phyloP scores from a whole-genome alignment of 2,797 vertebrate species.

The Lacerta agilis region DNA sequence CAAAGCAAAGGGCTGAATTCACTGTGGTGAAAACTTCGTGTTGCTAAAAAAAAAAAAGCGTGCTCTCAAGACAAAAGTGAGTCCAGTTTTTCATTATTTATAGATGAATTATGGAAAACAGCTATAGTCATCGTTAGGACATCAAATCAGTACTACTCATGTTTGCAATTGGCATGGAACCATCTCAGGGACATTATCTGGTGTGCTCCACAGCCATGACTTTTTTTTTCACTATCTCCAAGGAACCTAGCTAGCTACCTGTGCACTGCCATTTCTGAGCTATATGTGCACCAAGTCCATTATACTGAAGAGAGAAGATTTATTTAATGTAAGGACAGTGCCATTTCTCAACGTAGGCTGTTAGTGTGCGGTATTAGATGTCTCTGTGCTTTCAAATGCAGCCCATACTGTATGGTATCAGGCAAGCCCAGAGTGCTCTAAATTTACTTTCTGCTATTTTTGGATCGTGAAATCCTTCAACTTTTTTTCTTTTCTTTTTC shows the following conservation, averaged over 20 bases:
- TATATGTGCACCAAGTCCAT: conserved; percentile 39
- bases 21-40: conserved; percentile 35
- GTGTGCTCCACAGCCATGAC: conserved; percentile 65
- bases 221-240: conserved; percentile 63
- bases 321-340: conserved; percentile 50
- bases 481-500: conserved; percentile 3
- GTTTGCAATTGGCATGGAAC: conserved; percentile 58
- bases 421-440: conserved; percentile 64
- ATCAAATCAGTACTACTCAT: conserved; percentile 62
- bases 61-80: conserved; percentile 61
- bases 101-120: conserved; percentile 67
- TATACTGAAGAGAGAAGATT: conserved; percentile 51
- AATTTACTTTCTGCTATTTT: conserved; percentile 47
- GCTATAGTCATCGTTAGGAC: conserved; percentile 66
- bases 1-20: conserved; percentile 58
- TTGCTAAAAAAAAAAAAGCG: conserved; percentile 25
- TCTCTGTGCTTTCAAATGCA: conserved; percentile 32
- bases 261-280: conserved; percentile 26
- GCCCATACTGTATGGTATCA: conserved; percentile 33
- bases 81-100: conserved; percentile 54
- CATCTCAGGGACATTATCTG: conserved; percentile 59
- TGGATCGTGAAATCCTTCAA: conserved; percentile 42
- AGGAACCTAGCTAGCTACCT: conserved; percentile 3
- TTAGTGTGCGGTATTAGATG: conserved; percentile 22
- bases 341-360: conserved; percentile 52